Evolutionary conservation across 2,888 invertebrate genomes (phyloP), one percentile per base, ranked within the genome.

Genomic region (Perithous albicinctus): DNA sequence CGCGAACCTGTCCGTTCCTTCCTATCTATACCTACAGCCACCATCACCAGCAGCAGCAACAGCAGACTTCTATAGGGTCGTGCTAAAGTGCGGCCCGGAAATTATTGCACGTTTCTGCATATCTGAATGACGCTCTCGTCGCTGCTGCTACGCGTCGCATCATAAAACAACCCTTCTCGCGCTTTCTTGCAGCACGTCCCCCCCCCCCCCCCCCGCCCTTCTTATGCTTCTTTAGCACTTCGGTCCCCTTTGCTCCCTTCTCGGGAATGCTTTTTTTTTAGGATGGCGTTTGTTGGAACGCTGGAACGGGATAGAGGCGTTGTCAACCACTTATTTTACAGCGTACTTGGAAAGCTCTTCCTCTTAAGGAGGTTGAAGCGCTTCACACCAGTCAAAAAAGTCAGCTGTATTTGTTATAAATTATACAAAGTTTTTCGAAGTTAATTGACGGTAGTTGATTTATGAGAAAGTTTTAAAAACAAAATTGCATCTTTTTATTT

Each of bases 41-140:
- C 29, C 56, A 43, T 38, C 75, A 63, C 59, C 23, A 51, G 59
- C 26, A 8, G 56, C 63, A 51, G 63, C 26, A 29, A 23, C 69
- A 41, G 5, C 3, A 76, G 67, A 76, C 75, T 76, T 69, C 29
- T 75, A 72, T 69, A 67, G 70, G 85, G 85, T 89, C 88, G 89
- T 89, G 87, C 87, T 87, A 83, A 88, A 88, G 88, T 88, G 87
- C 84, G 74, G 80, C 76, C 73, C 85, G 85, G 80, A 87, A 87
- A 88, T 89, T 90, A 87, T 88, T 87, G 88, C 89, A 88, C 84
- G 87, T 89, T 89, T 86, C 87, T 87, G 87, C 88, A 87, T 85
- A 87, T 88, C 86, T 88, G 85, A 87, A 89, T 78, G 88, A 87
- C 85, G 78, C 86, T 84, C 79, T 80, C 66, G 83, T 82, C 66